Conservation (phyloP, 1,140 invertebrate species). For the Acromyrmex heyeri region DNA sequence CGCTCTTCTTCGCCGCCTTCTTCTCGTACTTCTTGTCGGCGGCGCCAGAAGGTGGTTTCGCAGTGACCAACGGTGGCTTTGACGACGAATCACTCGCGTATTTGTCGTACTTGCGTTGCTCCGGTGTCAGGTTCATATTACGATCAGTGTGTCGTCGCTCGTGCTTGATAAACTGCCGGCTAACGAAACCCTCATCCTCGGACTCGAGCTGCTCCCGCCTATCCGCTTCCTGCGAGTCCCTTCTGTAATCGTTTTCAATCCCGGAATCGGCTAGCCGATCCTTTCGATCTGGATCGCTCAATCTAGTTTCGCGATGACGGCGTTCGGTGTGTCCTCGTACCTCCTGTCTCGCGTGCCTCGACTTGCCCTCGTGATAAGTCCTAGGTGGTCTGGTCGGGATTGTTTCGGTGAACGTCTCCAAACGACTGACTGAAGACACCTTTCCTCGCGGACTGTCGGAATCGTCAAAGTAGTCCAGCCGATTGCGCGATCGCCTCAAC, state of each 20-base stretch:
- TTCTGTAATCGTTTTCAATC: conserved; percentile 92
- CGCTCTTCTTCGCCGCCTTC: conserved; percentile 83
- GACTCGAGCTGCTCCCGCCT: conserved; percentile 86
- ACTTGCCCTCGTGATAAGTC: conserved; percentile 82
- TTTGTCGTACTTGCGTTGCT: conserved; percentile 86
- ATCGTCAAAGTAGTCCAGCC: conserved; percentile 83
- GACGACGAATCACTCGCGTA: conserved; percentile 82
- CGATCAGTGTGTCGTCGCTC: conserved; percentile 89
- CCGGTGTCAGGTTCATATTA: conserved; percentile 80
- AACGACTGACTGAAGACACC: conserved; percentile 67
- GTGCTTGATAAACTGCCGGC: conserved; percentile 89
- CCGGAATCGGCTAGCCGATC: conserved; percentile 91
- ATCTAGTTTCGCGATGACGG: conserved; percentile 78
- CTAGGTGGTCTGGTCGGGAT: conserved; percentile 77
- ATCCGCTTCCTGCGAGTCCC: conserved; percentile 89
- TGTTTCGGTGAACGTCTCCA: conserved; percentile 79
- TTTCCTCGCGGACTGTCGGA: conserved; percentile 80
- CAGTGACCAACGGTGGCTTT: conserved; percentile 73
- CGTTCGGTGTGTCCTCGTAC: conserved; percentile 78
- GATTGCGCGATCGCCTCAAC: conserved; percentile 80
- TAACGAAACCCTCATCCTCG: conserved; percentile 90
- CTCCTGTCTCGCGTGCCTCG: conserved; percentile 79
- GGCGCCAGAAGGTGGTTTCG: conserved; percentile 82
- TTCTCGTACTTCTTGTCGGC: conserved; percentile 85
- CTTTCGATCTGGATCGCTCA: conserved; percentile 85